Conservation (phyloP, 2,113 vertebrate species). For the Macroglossus sobrinus region DNA sequence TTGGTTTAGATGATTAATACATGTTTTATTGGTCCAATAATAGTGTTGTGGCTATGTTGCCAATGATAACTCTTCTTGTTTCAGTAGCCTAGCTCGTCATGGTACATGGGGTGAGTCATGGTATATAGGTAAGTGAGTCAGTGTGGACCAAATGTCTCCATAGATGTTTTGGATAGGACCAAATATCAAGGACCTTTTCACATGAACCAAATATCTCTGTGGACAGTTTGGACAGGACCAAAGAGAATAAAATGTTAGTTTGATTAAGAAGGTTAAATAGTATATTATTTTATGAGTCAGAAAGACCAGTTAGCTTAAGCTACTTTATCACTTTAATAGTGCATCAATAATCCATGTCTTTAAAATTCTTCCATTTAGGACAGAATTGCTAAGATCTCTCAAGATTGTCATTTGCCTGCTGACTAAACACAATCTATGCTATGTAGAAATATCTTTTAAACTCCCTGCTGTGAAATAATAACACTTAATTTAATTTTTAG, state of each 20-base stretch:
- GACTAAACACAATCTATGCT: background rate
- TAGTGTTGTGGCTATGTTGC: background rate
- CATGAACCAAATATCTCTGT: background rate
- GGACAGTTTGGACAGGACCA: background rate
- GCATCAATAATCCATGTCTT: background rate
- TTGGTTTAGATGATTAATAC: background rate
- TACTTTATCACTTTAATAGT: background rate
- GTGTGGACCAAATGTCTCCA: background rate
- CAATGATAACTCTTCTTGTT: background rate
- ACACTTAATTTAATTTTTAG: background rate
- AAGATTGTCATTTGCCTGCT: background rate
- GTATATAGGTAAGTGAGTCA: background rate
- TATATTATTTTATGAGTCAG: background rate
- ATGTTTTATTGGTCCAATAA: background rate
- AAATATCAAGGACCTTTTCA: background rate
- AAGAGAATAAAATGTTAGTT: background rate
- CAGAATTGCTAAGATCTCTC: background rate
- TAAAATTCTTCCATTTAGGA: background rate
- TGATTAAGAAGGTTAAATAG: background rate
- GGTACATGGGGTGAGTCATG: too few relatives aligned
- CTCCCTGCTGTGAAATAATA: slow-evolving; percentile 43
- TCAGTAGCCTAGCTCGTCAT: too few relatives aligned
- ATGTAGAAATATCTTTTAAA: background rate
- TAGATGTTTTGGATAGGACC: too few relatives aligned
- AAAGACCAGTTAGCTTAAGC: background rate